These are phyloP conservation scores for Eupeodes luniger DNA, from an alignment of 2,888 invertebrate species.

Conservation along the genomic window DNA sequence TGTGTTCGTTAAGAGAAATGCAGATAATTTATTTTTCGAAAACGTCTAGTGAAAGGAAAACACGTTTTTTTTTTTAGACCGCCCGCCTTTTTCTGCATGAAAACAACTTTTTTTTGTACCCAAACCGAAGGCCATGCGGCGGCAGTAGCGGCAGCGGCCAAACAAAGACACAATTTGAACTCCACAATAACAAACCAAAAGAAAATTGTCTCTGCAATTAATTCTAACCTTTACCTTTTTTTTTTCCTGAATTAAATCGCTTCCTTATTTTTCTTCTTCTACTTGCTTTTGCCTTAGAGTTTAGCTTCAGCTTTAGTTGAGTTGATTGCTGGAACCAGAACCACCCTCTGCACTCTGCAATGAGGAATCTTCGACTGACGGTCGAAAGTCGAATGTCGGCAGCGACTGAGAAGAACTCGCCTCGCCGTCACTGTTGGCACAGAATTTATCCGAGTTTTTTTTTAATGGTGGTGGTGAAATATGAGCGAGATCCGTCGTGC, in stretches of 20 bases:
- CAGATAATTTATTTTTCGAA: background rate
- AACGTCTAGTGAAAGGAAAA: constrained; percentile 40
- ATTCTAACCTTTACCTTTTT: constrained; percentile 57
- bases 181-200: constrained; percentile 26
- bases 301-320: background rate
- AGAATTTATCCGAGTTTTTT: constrained; percentile 39
- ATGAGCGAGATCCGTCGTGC: constrained; percentile 70
- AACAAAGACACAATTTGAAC: constrained; percentile 51
- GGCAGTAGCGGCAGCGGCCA: background rate
- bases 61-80: constrained; percentile 51
- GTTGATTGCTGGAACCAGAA: constrained; percentile 32
- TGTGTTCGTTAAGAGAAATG: background rate
- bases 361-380: constrained; percentile 48
- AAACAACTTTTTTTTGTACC: constrained; percentile 18
- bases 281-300: background rate
- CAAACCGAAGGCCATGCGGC: constrained; percentile 43
- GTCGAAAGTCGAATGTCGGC: constrained; percentile 5
- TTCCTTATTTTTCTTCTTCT: background rate
- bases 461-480: constrained; percentile 64
- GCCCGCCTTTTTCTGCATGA: constrained; percentile 67
- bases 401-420: constrained; percentile 37
- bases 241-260: constrained; percentile 15
- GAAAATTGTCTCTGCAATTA: constrained; percentile 8
- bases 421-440: constrained; percentile 58
- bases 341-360: constrained; percentile 57